Percentiles rank a stretch among this genome's conserved stretches.
Evolutionary conservation across 1,140 invertebrate genomes (phyloP).

Genomic region (Argopecten irradians): DNA sequence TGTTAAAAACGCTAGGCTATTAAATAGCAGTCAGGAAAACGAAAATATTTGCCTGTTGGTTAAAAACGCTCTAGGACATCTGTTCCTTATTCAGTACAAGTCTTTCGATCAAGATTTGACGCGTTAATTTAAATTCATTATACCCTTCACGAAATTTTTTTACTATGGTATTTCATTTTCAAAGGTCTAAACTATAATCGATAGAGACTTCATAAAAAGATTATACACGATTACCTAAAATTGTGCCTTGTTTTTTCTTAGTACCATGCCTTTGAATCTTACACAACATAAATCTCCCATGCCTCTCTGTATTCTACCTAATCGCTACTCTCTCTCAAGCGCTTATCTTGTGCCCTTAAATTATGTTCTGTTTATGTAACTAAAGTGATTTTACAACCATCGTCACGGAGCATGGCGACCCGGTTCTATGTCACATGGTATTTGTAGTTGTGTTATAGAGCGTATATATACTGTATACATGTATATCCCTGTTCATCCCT

Average conservation of each 20-base stretch:
- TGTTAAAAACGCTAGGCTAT: neutral
- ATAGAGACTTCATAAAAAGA: neutral
- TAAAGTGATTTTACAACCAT: constrained; percentile 5
- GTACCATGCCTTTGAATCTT: neutral
- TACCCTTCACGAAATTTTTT: neutral
- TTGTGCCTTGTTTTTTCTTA: neutral
- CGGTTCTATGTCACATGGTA: neutral
- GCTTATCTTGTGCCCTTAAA: neutral
- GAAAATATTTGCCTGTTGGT: neutral
- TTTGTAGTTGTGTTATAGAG: neutral
- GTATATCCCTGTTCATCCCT: too few species aligned
- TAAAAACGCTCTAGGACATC: neutral
- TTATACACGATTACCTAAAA: neutral
- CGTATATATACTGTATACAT: neutral
- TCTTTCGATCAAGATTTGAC: neutral
- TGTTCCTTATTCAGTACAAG: neutral
- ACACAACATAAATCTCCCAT: neutral
- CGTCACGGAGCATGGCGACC: constrained; percentile 11
- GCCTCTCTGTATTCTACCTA: neutral
- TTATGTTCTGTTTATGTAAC: constrained; percentile 17
- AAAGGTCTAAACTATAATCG: neutral
- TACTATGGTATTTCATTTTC: neutral
- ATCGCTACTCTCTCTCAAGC: neutral
- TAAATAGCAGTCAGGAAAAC: neutral
- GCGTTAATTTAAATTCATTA: neutral